These are phyloP conservation scores for Cyrtonyx montezumae DNA, from an alignment of 2,113 vertebrate species.

Conservation along the genomic window DNA sequence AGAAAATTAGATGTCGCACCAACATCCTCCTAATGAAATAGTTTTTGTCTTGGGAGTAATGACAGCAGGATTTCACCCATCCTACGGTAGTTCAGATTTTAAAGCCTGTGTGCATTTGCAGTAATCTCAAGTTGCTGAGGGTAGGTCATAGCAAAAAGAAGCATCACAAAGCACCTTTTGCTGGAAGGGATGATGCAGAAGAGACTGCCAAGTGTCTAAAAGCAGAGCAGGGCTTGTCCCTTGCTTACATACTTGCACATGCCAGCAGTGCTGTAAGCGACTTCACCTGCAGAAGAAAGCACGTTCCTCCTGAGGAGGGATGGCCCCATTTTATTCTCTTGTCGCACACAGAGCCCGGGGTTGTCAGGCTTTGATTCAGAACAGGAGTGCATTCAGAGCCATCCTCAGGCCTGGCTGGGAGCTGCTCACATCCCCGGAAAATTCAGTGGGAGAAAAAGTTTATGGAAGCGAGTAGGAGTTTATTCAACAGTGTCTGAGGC, in stretches of 20 bases:
- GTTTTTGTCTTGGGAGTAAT: background rate
- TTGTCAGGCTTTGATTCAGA: slow-evolving; percentile 86
- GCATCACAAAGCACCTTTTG: slow-evolving; percentile 9
- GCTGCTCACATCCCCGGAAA: slow-evolving; percentile 95
- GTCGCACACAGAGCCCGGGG: slow-evolving; percentile 76
- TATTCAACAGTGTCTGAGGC: slow-evolving; percentile 96
- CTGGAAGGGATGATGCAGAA: background rate
- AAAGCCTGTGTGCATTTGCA: background rate
- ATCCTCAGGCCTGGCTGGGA: slow-evolving; percentile 85
- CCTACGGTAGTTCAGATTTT: background rate
- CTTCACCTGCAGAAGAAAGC: slow-evolving; percentile 80
- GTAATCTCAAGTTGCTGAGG: background rate
- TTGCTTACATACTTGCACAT: background rate
- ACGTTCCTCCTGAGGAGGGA: slow-evolving; percentile 51
- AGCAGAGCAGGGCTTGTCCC: background rate
- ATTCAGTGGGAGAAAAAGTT: slow-evolving; percentile 92
- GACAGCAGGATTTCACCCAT: background rate
- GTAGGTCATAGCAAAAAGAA: background rate
- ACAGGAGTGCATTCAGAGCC: slow-evolving; percentile 87
- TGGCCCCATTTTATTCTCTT: slow-evolving; percentile 66
- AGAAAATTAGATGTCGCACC: background rate
- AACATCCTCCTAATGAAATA: background rate
- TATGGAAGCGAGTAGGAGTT: slow-evolving; percentile 97
- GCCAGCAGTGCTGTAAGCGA: background rate
- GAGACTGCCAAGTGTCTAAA: slow-evolving; percentile 23